Evolutionary conservation across 2,113 vertebrate species (phyloP), one percentile per base, ranked within the genome.

Genomic region (Arothron firmamentum): DNA sequence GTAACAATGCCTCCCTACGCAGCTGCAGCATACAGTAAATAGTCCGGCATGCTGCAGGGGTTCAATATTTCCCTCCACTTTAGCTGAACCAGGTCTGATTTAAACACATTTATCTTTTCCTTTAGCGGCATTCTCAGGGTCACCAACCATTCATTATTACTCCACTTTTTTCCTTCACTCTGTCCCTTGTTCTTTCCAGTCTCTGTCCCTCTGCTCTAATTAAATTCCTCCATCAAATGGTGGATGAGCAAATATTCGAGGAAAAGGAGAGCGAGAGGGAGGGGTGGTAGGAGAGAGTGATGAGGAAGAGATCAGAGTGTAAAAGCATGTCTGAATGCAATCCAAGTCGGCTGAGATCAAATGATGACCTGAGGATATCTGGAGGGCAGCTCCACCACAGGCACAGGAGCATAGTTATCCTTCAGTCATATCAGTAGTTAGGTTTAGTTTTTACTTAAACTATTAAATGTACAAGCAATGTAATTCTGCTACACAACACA

Each of bases 171-270:
- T 78, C 72, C 62, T 64, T 65, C 59, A 57, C 53, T 41, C 3
- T 51, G 47, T 64, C 64, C 57, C 74, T 63, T 19, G 0, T 45
- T 74, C 43, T 70, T 77, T 62, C 60, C 59, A 67, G 49, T 64
- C 65, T 78, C 76, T 77, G 59, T 74, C 18, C 10, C 70, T 51
- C 52, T 56, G 61, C 66, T 76, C 75, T 88, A 86, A 90, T 89
- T 87, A 85, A 88, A 89, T 89, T 81, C 73, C 70, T 85, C 73
- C 77, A 75, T 79, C 82, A 81, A 74, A 78, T 78, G 56, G 57
- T 56, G 68, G 69, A 61, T 42, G 65, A 65, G 63, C 54, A 81
- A 79, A 84, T 79, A 82, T 72, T 83, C 78, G 54, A 57, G 55
- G 63, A 56, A 72, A 52, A 63, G 64, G 50, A 65, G 61, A 23